A percentile compares a stretch with the other conserved stretches of the same genome.
These are phyloP conservation scores for Laticauda laticaudata DNA, from an alignment of 2,113 vertebrate species.

Conservation along the genomic window DNA sequence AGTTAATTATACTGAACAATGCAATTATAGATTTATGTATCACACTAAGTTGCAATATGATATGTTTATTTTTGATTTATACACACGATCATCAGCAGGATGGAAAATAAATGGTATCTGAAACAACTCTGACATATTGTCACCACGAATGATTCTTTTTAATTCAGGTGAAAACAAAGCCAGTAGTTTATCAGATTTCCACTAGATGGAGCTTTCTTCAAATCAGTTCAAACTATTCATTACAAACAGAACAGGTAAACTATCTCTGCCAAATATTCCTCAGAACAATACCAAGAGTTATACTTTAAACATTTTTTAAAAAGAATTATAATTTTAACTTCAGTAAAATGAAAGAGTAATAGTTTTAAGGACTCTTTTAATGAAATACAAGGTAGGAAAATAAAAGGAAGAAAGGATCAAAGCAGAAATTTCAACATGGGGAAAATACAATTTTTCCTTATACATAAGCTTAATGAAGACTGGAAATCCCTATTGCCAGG, in stretches of 20 bases:
- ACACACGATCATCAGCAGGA: neutral
- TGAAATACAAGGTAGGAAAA: neutral
- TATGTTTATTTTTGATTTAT: neutral
- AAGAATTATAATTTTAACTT: neutral
- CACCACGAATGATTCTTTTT: neutral
- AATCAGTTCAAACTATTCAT: neutral
- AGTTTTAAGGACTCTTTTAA: neutral
- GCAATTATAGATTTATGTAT: neutral
- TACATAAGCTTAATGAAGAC: neutral
- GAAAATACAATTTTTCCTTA: neutral
- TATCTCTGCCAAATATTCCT: neutral
- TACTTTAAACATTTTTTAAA: neutral
- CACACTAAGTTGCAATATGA: neutral
- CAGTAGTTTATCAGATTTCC: conserved; percentile 22
- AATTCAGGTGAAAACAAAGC: neutral
- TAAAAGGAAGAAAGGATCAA: neutral
- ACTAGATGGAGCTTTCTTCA: conserved; percentile 54
- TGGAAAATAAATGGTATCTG: neutral
- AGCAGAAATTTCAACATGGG: neutral
- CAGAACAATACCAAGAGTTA: neutral
- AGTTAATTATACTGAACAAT: neutral
- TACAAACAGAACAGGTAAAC: neutral
- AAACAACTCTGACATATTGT: neutral
- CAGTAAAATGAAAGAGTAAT: neutral
- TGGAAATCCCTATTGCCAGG: neutral